Conservation (phyloP, 2,113 vertebrate species). For the Sula dactylatra region DNA sequence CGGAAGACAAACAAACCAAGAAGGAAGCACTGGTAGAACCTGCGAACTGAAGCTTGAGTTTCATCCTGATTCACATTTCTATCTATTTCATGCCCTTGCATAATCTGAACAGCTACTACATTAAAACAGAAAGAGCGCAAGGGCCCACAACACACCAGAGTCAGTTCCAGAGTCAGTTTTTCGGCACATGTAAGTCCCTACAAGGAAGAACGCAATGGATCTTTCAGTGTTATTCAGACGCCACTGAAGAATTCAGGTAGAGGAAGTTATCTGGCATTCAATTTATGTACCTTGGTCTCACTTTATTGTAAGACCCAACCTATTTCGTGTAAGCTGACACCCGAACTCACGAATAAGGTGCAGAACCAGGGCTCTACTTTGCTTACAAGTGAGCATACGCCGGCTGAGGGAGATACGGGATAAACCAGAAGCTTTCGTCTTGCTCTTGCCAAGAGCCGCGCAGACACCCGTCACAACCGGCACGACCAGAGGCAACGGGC, state of each 20-base stretch:
- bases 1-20: background rate
- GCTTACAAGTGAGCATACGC: background rate
- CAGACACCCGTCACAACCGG: background rate
- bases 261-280: background rate
- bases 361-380: background rate
- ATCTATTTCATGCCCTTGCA: background rate
- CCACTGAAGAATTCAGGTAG: background rate
- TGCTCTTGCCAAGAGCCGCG: background rate
- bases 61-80: background rate
- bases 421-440: background rate
- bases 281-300: background rate
- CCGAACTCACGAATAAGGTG: background rate
- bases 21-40: background rate
- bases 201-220: accelerated
- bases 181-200: background rate
- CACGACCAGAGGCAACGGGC: background rate
- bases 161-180: background rate
- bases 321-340: background rate
- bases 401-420: background rate
- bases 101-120: background rate
- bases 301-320: background rate
- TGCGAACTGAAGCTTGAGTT: background rate
- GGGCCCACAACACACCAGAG: background rate
- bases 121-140: background rate
- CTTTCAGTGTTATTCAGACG: background rate